phyloP scores from a whole-genome alignment of 2,113 vertebrate species.

The Hyla sarda region DNA sequence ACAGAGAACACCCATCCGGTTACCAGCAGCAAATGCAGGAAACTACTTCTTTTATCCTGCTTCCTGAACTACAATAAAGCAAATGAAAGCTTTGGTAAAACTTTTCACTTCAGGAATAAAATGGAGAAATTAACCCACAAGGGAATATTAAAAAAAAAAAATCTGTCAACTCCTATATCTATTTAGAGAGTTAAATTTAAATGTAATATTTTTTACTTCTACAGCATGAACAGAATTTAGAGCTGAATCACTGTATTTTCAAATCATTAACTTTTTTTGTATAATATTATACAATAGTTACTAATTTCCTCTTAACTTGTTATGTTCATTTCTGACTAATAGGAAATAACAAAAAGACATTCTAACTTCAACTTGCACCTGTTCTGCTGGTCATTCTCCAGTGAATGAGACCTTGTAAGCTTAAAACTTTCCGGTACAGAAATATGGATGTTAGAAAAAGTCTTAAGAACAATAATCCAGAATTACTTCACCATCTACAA shows the following conservation, averaged over 20 bases:
- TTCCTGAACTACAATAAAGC: constrained; percentile 59
- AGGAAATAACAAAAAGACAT: neutral
- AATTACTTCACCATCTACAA: neutral
- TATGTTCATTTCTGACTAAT: constrained; percentile 17
- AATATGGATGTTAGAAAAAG: too few relatives aligned
- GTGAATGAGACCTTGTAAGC: neutral
- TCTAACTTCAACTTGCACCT: neutral
- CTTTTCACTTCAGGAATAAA: neutral
- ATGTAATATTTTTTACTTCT: too few relatives aligned
- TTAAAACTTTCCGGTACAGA: too few relatives aligned
- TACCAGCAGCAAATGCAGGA: constrained; percentile 62
- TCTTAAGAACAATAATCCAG: too few relatives aligned
- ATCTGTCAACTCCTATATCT: neutral
- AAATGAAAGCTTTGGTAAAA: constrained; percentile 37
- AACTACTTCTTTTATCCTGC: constrained; percentile 61
- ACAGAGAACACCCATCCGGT: constrained; percentile 66
- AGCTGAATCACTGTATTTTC: neutral
- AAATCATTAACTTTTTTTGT: neutral
- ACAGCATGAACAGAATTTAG: neutral
- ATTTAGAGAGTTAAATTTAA: too few relatives aligned
- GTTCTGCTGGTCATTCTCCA: neutral
- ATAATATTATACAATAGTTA: neutral
- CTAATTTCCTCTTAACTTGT: neutral
- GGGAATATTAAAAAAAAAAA: neutral
- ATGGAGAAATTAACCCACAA: neutral